A percentile compares a stretch with the other conserved stretches of the same genome.
Conservation (phyloP, 2,113 vertebrate genomes). For the Chiloscyllium plagiosum region DNA sequence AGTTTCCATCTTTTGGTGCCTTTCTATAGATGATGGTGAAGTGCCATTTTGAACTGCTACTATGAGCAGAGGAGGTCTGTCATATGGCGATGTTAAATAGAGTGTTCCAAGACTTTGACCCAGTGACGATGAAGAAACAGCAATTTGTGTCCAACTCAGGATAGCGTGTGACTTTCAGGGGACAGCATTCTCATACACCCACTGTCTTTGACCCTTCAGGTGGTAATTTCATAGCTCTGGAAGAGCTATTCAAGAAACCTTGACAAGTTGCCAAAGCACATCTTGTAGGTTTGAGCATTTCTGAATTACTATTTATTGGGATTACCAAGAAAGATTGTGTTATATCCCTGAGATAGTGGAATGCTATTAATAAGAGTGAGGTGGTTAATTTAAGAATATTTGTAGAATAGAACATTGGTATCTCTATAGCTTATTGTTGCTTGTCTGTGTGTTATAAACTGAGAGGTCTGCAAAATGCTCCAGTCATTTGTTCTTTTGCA, state of each 20-base stretch:
- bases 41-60: neutral
- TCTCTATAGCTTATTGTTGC: neutral
- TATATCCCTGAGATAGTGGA: neutral
- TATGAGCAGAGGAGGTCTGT: neutral
- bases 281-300: neutral
- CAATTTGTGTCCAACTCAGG: neutral
- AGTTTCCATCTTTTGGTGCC: neutral
- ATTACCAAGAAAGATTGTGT: neutral
- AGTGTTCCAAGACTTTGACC: neutral
- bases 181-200: neutral
- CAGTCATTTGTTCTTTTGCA: constrained; percentile 35
- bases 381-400: neutral
- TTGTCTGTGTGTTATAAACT: neutral
- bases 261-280: neutral
- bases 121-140: neutral
- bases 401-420: neutral
- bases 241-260: neutral
- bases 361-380: neutral
- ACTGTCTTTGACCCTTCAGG: neutral
- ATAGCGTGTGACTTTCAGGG: neutral
- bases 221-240: neutral
- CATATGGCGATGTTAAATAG: neutral
- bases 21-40: neutral
- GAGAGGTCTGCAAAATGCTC: neutral
- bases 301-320: neutral